These are phyloP conservation scores for Drosophila atroscutellata DNA, from an alignment of 2,888 invertebrate species.

Conservation along the genomic window DNA sequence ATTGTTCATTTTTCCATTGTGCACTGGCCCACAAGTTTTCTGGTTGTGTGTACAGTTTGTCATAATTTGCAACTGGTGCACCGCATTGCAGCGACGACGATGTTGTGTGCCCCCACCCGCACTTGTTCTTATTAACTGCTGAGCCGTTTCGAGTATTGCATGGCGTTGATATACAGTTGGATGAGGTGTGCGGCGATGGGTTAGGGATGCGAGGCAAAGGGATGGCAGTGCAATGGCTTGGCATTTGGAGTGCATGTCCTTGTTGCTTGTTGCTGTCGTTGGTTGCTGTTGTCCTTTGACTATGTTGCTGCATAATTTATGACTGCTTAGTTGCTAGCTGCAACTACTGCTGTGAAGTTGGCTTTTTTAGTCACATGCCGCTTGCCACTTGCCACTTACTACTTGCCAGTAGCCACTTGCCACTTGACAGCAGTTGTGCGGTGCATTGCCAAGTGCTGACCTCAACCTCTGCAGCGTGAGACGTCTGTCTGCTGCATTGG, in stretches of 20 bases:
- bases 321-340: slow-evolving; percentile 68
- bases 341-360: slow-evolving; percentile 36
- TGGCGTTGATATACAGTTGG: slow-evolving; percentile 52
- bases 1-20: slow-evolving; percentile 22
- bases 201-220: not conserved
- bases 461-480: slow-evolving; percentile 28
- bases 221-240: slow-evolving; percentile 52
- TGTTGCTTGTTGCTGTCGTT: slow-evolving; percentile 31
- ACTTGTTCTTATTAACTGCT: slow-evolving; percentile 75
- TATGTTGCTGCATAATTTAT: slow-evolving; percentile 79
- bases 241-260: slow-evolving; percentile 56
- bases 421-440: slow-evolving; percentile 26
- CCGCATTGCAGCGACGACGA: slow-evolving; percentile 41
- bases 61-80: slow-evolving; percentile 77
- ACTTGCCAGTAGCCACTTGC: slow-evolving; percentile 17
- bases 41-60: slow-evolving; percentile 58
- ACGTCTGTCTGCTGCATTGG: slow-evolving; percentile 40
- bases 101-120: slow-evolving; percentile 25
- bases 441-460: slow-evolving; percentile 45
- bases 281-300: slow-evolving; percentile 68
- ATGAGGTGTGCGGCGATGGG: not conserved
- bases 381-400: slow-evolving; percentile 26
- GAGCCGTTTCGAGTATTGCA: slow-evolving; percentile 56
- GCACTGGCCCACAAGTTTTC: slow-evolving; percentile 23
- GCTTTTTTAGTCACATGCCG: slow-evolving; percentile 54